Evolutionary conservation across 1,140 invertebrate species (phyloP).

Genomic region (Mya arenaria): DNA sequence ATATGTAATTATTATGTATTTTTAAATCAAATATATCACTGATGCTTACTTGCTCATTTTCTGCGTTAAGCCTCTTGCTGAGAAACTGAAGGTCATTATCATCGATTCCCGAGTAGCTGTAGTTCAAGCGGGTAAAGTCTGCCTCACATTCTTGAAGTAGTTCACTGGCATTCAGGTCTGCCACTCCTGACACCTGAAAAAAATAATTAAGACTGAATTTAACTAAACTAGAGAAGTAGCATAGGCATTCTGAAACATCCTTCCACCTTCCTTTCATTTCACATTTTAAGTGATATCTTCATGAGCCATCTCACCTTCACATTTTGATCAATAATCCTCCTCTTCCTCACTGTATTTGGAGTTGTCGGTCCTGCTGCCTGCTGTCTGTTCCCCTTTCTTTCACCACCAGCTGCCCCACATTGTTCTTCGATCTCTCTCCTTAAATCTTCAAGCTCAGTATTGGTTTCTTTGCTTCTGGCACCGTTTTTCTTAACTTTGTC

Average conservation of each 20-base stretch:
- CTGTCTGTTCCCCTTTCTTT: neutral
- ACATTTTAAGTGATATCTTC: too few relatives aligned
- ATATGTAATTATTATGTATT: too few relatives aligned
- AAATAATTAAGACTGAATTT: too few relatives aligned
- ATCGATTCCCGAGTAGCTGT: constrained; percentile 53
- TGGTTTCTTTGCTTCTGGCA: neutral
- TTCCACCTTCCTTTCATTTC: too few relatives aligned
- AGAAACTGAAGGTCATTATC: constrained; percentile 51
- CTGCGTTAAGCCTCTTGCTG: constrained; percentile 26
- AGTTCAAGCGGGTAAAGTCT: constrained; percentile 46
- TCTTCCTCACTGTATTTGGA: constrained; percentile 44
- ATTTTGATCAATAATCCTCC: constrained; percentile 64
- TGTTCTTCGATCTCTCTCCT: constrained; percentile 23
- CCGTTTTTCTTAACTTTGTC: neutral
- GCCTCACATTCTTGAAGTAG: constrained; percentile 55
- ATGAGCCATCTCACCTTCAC: constrained; percentile 55
- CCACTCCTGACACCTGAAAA: too few relatives aligned
- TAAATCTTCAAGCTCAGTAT: constrained; percentile 16
- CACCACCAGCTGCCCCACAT: neutral
- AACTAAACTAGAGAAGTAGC: too few relatives aligned
- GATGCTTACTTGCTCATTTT: too few relatives aligned
- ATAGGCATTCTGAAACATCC: too few relatives aligned
- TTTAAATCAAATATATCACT: too few relatives aligned
- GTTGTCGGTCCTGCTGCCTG: constrained; percentile 26
- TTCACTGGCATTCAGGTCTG: constrained; percentile 52